phyloP scores from a whole-genome alignment of 2,797 vertebrate genomes.

The Apogon hyalosoma region DNA sequence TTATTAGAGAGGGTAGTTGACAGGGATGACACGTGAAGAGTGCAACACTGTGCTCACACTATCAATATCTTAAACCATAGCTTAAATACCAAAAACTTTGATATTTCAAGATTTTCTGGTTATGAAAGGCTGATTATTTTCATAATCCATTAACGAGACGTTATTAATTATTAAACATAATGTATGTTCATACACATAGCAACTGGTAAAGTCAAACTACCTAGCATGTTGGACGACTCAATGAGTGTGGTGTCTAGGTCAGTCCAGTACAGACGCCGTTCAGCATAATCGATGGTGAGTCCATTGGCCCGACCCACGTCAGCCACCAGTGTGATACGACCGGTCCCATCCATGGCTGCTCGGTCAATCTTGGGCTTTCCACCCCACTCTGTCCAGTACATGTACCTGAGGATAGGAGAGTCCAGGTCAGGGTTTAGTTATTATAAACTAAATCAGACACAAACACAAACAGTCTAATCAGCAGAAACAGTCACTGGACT shows the following conservation, averaged over 20 bases:
- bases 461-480: too few species aligned
- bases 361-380: conserved; percentile 97
- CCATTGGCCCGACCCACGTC: conserved; percentile 96
- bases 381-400: conserved; percentile 99
- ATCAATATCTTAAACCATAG: too few species aligned
- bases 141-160: too few species aligned
- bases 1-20: too few species aligned
- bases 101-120: too few species aligned
- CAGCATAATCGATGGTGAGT: conserved; percentile 96
- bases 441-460: too few species aligned
- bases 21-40: too few species aligned
- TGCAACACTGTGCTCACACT: too few species aligned
- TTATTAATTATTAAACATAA: too few species aligned
- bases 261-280: conserved; percentile 96
- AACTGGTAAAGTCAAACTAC: conserved; percentile 69
- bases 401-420: conserved; percentile 86
- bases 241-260: conserved; percentile 97
- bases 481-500: neutral
- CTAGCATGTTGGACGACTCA: conserved; percentile 97
- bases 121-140: too few species aligned
- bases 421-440: neutral
- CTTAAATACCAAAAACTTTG: too few species aligned
- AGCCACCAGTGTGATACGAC: conserved; percentile 91
- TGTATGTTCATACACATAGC: too few species aligned
- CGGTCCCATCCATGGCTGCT: conserved; percentile 96